Evolutionary conservation across 2,797 vertebrate genomes (phyloP), one percentile per base, ranked within the genome.

Genomic region (Ambastaia sidthimunki): DNA sequence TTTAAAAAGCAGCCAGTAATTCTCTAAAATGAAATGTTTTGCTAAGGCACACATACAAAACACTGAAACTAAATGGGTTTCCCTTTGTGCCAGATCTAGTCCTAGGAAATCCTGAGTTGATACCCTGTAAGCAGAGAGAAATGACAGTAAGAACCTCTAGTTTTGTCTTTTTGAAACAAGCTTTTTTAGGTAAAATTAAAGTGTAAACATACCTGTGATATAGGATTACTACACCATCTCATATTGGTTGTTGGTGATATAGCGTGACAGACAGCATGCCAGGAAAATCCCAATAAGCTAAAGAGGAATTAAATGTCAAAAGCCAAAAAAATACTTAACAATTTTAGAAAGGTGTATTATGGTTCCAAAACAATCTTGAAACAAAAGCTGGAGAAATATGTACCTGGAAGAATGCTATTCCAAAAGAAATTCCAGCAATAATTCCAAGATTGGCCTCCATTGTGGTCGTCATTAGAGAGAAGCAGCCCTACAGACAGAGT

Each of bases 231-330:
- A 99, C 87, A 99, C 96, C 96, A 99, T 98, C 91, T 98, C 97
- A n/a, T 98, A 98, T 89, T 98, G 97, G 89, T 99, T 99, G 93
- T 97, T 99, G 10, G 97, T 98, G 83, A 99, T 98, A 90, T 97
- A 96, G 23, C 93, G 95, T 80, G 98, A 98, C 86, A 99, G 93
- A 88, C 96, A 98, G 90, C 96, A 99, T 79, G 97, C 94, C 11
- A 98, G 91, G 92, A 98, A 94, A 66, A 99, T 96, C 82, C 97
- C 98, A 69, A 98, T 91, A 83, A 99, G 85, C 97, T 99, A 87
- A 77, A 83, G 80, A 83, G 67, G 83, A 76, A 11, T 74, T 79
- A 50, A 82, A 81, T 83, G 2, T 28, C 52, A 15, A 21, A 67
- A 25, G 44, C 11, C 28, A 6, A 23, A 31, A 71, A 0, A 23